Conservation (phyloP, 2,888 invertebrate genomes). For the Cephonodes hylas region DNA sequence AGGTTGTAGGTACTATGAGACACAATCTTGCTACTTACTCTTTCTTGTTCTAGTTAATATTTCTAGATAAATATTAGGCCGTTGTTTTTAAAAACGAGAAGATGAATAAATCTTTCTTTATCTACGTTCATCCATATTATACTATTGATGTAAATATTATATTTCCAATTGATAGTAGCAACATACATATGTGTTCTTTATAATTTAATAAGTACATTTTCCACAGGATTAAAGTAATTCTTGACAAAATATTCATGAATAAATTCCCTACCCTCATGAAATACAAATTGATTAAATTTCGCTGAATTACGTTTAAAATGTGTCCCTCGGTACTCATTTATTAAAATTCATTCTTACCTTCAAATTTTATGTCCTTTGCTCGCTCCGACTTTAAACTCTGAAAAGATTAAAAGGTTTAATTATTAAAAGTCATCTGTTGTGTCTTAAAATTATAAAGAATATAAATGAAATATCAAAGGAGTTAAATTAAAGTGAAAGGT, state of each 20-base stretch:
- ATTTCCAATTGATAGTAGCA: neutral
- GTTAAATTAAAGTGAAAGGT: neutral
- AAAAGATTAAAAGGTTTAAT: neutral
- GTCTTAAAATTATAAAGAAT: neutral
- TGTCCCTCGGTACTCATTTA: neutral
- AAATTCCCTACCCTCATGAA: neutral
- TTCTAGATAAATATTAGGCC: too few species aligned
- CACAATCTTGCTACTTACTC: too few species aligned
- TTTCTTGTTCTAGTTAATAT: too few species aligned
- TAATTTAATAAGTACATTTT: neutral
- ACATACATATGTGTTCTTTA: neutral
- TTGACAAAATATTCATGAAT: neutral
- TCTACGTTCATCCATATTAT: too few species aligned
- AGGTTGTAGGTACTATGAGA: too few species aligned
- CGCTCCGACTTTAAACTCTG: conserved; percentile 2
- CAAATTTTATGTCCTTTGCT: neutral
- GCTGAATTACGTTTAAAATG: neutral
- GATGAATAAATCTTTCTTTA: too few species aligned
- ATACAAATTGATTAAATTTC: conserved; percentile 6
- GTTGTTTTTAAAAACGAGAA: too few species aligned
- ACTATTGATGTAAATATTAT: neutral
- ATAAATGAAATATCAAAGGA: neutral
- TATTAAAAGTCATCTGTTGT: neutral
- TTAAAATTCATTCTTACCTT: conserved; percentile 8
- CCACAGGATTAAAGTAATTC: neutral